Base-by-base conservation (phyloP, 2,888 invertebrate species). In the Lypha dubia region DNA sequence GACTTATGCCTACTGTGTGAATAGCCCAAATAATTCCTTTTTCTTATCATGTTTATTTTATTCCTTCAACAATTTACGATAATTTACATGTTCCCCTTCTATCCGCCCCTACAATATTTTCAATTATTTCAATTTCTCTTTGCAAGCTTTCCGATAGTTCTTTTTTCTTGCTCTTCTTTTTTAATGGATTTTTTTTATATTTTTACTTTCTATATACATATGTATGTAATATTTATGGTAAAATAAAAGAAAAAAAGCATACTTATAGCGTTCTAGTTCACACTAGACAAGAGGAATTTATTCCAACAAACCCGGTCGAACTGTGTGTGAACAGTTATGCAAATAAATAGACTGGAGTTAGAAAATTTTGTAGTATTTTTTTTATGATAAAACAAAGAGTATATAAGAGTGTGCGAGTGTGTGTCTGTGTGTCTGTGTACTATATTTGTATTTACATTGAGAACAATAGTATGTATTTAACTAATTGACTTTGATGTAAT, bases 401-500 rank as follows among this genome's bases (percentile, higher is more conserved):
- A n/a, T n/a, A n/a, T n/a, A n/a, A n/a, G n/a, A n/a, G n/a, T n/a
- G n/a, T n/a, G 46, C 20, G 32, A 20, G 41, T 13, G 15, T 15
- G 15, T 17, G 46, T 46, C 15, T 11, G 13, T 41, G 3, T n/a
- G 44, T 6, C 3, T 41, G 3, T 9, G 41, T 41, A 3, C 13
- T 9, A 4, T 74, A 24, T 65, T 22, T 17, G 8, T 38, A 41
- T 73, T 22, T n/a, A 22, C 0, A 58, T n/a, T 44, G 58, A 22
- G 70, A 63, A 51, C 49, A 73, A 81, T 53, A 38, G 11, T 38
- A 11, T 58, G 62, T 51, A 68, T 83, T 82, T 71, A 73, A 84
- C 83, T 86, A 90, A 90, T 90, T 90, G 89, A 88, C 89, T 90
- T 88, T 87, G 89, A 89, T 89, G 73, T 74, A 90, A 89, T 90